These are phyloP conservation scores for Aporophyla lueneburgensis DNA, from an alignment of 2,888 invertebrate genomes.

Conservation along the genomic window DNA sequence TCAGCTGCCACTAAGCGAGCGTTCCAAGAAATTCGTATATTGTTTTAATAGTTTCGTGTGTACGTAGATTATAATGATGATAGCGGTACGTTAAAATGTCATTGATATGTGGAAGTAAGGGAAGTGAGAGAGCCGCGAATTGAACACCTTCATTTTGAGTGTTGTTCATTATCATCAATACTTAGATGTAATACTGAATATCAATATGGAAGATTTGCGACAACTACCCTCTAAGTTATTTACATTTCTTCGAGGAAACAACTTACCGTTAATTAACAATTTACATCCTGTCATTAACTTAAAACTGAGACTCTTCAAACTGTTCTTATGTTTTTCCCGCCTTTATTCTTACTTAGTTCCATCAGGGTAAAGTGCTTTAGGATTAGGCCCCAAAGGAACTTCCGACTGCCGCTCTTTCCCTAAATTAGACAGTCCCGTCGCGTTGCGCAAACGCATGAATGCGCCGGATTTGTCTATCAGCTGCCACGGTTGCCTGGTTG, in stretches of 20 bases:
- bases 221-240: background rate
- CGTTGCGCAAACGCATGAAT: constrained; percentile 39
- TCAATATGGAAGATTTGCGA: background rate
- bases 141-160: background rate
- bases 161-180: too few species aligned
- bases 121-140: background rate
- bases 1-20: constrained; percentile 70
- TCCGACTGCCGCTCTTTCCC: background rate
- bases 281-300: background rate
- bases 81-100: background rate
- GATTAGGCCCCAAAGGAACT: background rate
- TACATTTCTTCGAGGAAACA: background rate
- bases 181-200: background rate
- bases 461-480: constrained; percentile 71
- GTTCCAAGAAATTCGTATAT: constrained; percentile 61
- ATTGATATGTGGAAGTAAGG: background rate
- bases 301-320: background rate
- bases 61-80: background rate
- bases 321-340: background rate
- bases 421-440: constrained; percentile 23
- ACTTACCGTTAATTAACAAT: background rate
- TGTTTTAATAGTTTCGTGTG: constrained; percentile 50
- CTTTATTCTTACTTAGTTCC: background rate
- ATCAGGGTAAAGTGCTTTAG: background rate
- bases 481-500: constrained; percentile 67